Evolutionary conservation across 2,113 vertebrate genomes (phyloP).

Genomic region (Lagenorhynchus albirostris): DNA sequence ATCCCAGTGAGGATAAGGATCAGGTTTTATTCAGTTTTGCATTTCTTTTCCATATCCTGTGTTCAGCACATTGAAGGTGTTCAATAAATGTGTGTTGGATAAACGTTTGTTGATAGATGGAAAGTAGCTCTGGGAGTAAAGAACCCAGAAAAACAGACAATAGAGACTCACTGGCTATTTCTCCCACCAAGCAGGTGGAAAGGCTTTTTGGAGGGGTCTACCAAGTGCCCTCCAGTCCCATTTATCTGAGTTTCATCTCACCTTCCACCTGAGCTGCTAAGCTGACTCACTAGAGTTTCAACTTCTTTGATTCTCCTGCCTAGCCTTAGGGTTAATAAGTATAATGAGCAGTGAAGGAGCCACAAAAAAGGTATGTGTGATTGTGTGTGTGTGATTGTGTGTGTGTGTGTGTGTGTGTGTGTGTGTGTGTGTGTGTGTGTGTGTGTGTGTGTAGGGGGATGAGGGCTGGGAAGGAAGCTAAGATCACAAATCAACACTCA

Average conservation of each 20-base stretch:
- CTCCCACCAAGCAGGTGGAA: not conserved
- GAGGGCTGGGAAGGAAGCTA: not conserved
- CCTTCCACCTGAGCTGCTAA: slow-evolving; percentile 35
- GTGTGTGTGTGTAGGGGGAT: no score
- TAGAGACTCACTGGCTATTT: slow-evolving; percentile 27
- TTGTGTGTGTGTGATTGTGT: no score
- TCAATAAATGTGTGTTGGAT: not conserved
- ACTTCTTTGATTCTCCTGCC: slow-evolving; percentile 55
- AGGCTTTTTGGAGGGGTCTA: slow-evolving; percentile 8
- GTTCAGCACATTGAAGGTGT: not conserved
- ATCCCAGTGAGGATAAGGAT: slow-evolving; percentile 18
- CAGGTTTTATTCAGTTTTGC: not conserved
- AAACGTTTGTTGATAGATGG: not conserved
- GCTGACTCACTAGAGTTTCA: slow-evolving; percentile 50
- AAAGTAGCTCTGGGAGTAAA: not conserved
- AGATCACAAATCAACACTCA: slow-evolving; percentile 35
- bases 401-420: not conserved
- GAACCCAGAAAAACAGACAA: slow-evolving; percentile 8
- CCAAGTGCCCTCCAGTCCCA: not conserved
- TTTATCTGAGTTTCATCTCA: slow-evolving; percentile 59
- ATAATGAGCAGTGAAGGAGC: slow-evolving; percentile 47
- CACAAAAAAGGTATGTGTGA: not conserved
- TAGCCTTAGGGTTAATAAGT: slow-evolving; percentile 20
- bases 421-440: not conserved
- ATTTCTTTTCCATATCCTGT: not conserved